Evolutionary conservation across 2,113 vertebrate species (phyloP).

Genomic region (Archilochus colubris): DNA sequence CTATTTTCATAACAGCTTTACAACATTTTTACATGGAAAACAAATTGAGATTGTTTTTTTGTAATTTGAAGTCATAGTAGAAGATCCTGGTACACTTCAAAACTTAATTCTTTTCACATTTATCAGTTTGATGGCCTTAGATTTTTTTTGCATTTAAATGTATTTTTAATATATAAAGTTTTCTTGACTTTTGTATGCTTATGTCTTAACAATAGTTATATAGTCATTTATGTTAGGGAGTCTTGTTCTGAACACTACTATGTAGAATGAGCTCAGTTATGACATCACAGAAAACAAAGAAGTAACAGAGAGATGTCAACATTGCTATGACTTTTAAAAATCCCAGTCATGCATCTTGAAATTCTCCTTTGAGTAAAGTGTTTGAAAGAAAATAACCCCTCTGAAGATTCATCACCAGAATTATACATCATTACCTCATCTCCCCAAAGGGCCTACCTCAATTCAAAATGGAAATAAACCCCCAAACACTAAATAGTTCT

Average conservation of each 20-base stretch:
- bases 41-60: neutral
- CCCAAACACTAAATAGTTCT: neutral
- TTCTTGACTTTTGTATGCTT: neutral
- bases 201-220: neutral
- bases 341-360: neutral
- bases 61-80: neutral
- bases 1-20: neutral
- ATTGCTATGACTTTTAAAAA: neutral
- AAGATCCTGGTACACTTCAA: neutral
- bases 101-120: neutral
- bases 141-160: neutral
- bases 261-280: neutral
- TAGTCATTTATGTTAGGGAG: neutral
- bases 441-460: neutral
- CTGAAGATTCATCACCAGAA: neutral
- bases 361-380: neutral
- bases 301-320: neutral
- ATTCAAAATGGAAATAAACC: neutral
- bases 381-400: neutral
- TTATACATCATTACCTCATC: neutral
- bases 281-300: neutral
- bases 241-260: neutral
- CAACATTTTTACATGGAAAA: neutral
- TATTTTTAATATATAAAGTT: neutral
- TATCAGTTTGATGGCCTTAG: neutral